These are phyloP conservation scores for Nomada fucata DNA, from an alignment of 2,888 invertebrate species.

Conservation along the genomic window DNA sequence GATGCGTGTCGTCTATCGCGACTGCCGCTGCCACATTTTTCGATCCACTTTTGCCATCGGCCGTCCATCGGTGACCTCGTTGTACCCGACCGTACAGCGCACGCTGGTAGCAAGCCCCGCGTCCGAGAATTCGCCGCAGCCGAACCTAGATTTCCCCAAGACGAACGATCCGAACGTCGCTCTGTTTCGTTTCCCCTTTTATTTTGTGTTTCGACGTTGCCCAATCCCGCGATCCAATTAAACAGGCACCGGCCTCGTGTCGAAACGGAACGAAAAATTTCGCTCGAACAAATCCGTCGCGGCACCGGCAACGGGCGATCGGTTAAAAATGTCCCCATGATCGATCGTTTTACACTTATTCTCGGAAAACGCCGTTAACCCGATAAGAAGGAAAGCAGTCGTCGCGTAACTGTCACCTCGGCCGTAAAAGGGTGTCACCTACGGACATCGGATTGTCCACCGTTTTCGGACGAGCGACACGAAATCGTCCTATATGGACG, in stretches of 20 bases:
- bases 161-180: not conserved
- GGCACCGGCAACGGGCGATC: constrained; percentile 55
- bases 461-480: constrained; percentile 44
- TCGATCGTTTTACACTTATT: constrained; percentile 33
- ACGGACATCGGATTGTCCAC: constrained; percentile 34
- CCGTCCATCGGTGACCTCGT: constrained; percentile 27
- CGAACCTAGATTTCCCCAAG: not conserved
- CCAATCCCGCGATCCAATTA: no score
- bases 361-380: constrained; percentile 38
- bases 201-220: no score
- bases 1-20: constrained; percentile 49
- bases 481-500: constrained; percentile 49
- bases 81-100: not conserved
- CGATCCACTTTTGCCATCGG: constrained; percentile 47
- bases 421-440: constrained; percentile 52
- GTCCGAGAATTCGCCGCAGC: not conserved
- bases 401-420: constrained; percentile 17
- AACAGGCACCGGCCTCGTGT: not conserved
- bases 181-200: no score
- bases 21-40: constrained; percentile 28
- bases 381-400: constrained; percentile 50
- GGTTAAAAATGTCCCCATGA: constrained; percentile 33
- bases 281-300: not conserved
- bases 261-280: not conserved
- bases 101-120: not conserved